A percentile compares a stretch with the other conserved stretches of the same genome.
These are phyloP conservation scores for Eupithecia exiguata DNA, from an alignment of 2,888 invertebrate genomes.

Conservation along the genomic window DNA sequence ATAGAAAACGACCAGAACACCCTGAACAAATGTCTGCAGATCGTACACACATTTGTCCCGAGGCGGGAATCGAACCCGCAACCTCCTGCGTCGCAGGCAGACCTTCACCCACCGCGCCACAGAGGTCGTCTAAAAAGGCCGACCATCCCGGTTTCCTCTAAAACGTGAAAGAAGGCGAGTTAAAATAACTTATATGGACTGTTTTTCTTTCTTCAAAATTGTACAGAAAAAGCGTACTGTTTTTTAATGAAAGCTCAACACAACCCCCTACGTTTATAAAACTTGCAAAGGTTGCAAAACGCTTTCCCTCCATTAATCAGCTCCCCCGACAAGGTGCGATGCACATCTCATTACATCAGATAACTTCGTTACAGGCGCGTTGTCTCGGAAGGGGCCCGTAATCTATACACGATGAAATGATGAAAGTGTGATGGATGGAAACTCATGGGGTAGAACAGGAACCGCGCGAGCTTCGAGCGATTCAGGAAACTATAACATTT, in stretches of 20 bases:
- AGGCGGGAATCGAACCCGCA: too few relatives aligned
- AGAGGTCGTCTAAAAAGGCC: too few relatives aligned
- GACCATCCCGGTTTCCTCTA: not conserved
- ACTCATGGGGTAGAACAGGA: conserved; percentile 2
- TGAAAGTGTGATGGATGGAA: conserved; percentile 28
- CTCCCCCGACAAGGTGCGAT: conserved; percentile 27
- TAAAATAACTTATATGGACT: not conserved
- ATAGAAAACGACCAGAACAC: too few relatives aligned
- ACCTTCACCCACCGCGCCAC: too few relatives aligned
- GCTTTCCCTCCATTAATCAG: conserved; percentile 10
- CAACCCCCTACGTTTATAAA: not conserved
- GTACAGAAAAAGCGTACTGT: not conserved
- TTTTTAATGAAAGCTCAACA: not conserved
- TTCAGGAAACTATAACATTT: not conserved
- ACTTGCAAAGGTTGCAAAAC: conserved; percentile 13
- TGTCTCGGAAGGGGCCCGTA: conserved; percentile 34
- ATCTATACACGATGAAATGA: conserved; percentile 33
- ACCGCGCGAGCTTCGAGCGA: not conserved
- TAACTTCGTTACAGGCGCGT: conserved; percentile 33
- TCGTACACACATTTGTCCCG: too few relatives aligned
- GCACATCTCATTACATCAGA: conserved; percentile 32
- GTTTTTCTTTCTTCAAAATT: not conserved
- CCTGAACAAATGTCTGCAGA: too few relatives aligned
- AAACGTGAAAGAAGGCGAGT: not conserved
- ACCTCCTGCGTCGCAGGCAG: too few relatives aligned